A percentile compares a stretch with the other conserved stretches of the same genome.
These are phyloP conservation scores for Pemphigus obesinymphae DNA, from an alignment of 1,140 invertebrate species.

Conservation along the genomic window DNA sequence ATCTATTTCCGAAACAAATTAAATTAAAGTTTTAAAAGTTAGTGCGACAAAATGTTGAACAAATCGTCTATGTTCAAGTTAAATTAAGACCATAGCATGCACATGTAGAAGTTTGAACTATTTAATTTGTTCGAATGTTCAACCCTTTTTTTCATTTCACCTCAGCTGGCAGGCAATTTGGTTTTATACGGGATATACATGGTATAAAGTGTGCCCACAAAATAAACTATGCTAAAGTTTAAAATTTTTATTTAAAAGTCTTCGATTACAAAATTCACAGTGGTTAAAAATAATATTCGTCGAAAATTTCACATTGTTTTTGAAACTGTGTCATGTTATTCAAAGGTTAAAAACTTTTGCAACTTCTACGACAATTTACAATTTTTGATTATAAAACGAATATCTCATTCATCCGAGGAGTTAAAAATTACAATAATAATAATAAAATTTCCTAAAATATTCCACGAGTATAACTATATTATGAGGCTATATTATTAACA, in stretches of 20 bases:
- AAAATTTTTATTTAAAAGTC: not conserved
- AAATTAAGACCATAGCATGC: constrained; percentile 16
- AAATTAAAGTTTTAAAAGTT: not conserved
- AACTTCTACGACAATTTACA: too few species aligned
- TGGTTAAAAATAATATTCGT: not conserved
- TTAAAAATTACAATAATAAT: too few species aligned
- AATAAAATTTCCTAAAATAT: too few species aligned
- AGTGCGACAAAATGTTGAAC: not conserved
- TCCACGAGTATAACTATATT: too few species aligned
- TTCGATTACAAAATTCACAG: not conserved
- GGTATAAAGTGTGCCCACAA: not conserved
- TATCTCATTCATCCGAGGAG: too few species aligned
- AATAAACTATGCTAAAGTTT: not conserved
- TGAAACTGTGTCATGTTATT: not conserved
- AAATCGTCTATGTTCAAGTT: not conserved
- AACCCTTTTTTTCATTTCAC: constrained; percentile 10
- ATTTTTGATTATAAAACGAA: too few species aligned
- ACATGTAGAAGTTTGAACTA: not conserved
- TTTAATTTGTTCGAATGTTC: constrained; percentile 29
- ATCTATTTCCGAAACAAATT: not conserved
- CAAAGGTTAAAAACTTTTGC: too few species aligned
- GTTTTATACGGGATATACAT: not conserved
- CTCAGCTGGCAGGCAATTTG: not conserved
- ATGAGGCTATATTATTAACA: too few species aligned
- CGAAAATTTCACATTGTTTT: not conserved